Base-by-base conservation (phyloP, 2,888 invertebrate species). In the Parthenolecanium corni region DNA sequence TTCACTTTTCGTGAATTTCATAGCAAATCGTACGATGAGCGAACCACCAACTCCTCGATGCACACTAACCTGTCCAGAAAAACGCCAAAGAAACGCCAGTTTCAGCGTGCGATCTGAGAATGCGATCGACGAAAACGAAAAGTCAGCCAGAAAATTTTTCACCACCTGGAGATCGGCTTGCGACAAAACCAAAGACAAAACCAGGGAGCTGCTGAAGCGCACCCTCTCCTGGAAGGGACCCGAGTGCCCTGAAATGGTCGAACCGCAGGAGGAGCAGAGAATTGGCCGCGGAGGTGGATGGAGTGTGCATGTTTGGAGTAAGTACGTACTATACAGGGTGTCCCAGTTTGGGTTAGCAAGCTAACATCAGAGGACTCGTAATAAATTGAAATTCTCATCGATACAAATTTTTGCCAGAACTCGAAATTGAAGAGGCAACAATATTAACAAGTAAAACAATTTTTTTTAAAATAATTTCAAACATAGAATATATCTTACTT, bases 221-320 rank as follows among this genome's bases (percentile, higher is more conserved):
- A 66, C 66, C 14, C 54, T 66, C 44, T 66, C 66, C 11, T 66
- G 66, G 66, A 66, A 66, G 63, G 61, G 51, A 9, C 61, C 47
- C 20, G 61, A 61, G 38, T 65, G 64, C 23, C 56, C 65, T 40
- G 64, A 16, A 14, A 40, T 46, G 18, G 46, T 62, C 20, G 52
- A 58, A 11, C 62, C 65, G 46, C 62, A 65, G 16, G 67, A 69
- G 66, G 66, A 65, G 16, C 21, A 57, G 40, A 54, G 31, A 18
- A 52, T 25, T 46, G 36, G 36, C 11, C 24, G 16, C 14, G 23
- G 31, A 5, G 53, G 18, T 16, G 63, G 63, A n/a, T 85, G 85
- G 85, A 84, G 84, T 70, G 84, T 84, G 23, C 85, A 85, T 71
- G 82, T 84, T 66, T 85, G 84, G 85, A 83, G 85, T 85, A 74